Conservation (phyloP, 2,888 invertebrate species). For the Archaeoteleia sp. region DNA sequence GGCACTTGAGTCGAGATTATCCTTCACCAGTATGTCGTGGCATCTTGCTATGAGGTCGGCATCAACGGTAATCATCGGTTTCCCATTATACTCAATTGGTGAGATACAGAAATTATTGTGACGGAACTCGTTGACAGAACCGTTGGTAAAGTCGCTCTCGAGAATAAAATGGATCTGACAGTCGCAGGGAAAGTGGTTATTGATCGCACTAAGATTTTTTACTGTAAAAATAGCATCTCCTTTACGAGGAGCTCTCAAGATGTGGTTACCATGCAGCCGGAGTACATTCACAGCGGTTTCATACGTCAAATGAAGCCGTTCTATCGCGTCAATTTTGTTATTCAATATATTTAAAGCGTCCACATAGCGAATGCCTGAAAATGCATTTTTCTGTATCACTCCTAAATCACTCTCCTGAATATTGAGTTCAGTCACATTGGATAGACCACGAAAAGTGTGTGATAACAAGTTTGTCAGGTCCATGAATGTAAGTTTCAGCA, state of each 20-base stretch:
- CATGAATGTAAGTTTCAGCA: constrained; percentile 89
- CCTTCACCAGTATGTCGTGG: constrained; percentile 81
- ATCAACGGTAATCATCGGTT: constrained; percentile 82
- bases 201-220: constrained; percentile 82
- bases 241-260: constrained; percentile 83
- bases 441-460: constrained; percentile 85
- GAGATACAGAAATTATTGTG: constrained; percentile 89
- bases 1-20: constrained; percentile 77
- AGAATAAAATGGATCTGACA: constrained; percentile 87
- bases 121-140: constrained; percentile 76
- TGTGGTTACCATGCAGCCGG: constrained; percentile 88
- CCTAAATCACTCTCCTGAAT: constrained; percentile 90
- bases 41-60: constrained; percentile 81
- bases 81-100: constrained; percentile 87
- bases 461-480: constrained; percentile 83
- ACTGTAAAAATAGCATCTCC: constrained; percentile 84
- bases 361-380: constrained; percentile 84
- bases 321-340: constrained; percentile 89
- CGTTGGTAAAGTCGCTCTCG: constrained; percentile 84
- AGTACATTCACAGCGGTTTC: constrained; percentile 84
- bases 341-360: constrained; percentile 85
- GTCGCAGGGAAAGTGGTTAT: constrained; percentile 91
- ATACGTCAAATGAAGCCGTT: constrained; percentile 83
- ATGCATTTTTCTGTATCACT: constrained; percentile 82
- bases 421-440: constrained; percentile 84